Evolutionary conservation across 2,888 invertebrate species (phyloP), one percentile per base, ranked within the genome.

Genomic region (Merodon equestris): DNA sequence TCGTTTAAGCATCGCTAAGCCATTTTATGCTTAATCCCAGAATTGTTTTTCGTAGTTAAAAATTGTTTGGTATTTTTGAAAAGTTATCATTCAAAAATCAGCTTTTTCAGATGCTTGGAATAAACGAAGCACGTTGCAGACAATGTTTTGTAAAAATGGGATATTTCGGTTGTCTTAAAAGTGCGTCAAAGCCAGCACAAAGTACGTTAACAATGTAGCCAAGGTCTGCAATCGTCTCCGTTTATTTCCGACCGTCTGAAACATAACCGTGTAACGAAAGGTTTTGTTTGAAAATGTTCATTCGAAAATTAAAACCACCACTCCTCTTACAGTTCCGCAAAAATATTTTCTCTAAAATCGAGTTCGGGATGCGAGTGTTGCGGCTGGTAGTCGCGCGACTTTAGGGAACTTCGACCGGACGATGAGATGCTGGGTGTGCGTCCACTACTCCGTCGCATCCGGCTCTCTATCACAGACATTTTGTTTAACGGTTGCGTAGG

Each of bases 261-360:
- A 73, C 53, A 47, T 2, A 63, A 68, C 45, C 58, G 10, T 56
- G 27, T 50, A 70, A 70, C 34, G 27, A 48, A 68, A 48, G 9
- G 42, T 17, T 17, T 1, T 45, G n/a, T 63, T 61, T 1, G 38
- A 40, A 51, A 67, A 66, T 47, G 38, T 45, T 68, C 68, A 34
- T 44, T 68, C 45, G 19, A 12, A 79, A 79, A 70, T 34, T 79
- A 68, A 81, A 72, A 76, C 76, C 76, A 81, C 76, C 72, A 74
- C 63, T 27, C 63, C 19, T 71, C 81, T 87, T 87, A 88, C 77
- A 88, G 84, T 79, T 88, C 87, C 9, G 88, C 88, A 48, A 87
- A 86, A n/a, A 88, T 87, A 40, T 88, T 88, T 84, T 88, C 88
- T 85, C 88, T 85, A 38, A 88, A 88, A 53, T 88, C 88, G 60